Evolutionary conservation across 2,888 invertebrate species (phyloP).

Genomic region (Acleris literana): DNA sequence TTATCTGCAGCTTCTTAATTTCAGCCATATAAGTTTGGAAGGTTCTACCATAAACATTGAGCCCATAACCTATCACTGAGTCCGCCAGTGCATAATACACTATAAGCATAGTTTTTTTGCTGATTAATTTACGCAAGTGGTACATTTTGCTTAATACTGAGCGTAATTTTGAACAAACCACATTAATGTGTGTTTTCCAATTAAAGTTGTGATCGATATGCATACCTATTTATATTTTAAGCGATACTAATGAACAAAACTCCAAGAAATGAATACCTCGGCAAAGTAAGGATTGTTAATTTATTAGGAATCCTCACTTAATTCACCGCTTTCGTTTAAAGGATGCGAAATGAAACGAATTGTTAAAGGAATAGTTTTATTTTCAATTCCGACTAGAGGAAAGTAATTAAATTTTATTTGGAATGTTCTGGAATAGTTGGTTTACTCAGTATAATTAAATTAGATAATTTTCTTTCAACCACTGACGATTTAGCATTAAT

Average conservation of each 20-base stretch:
- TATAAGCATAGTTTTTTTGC: too few species aligned
- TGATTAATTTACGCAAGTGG: too few species aligned
- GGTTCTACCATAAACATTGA: too few species aligned
- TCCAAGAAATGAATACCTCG: conserved; percentile 16
- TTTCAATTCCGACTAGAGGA: conserved; percentile 50
- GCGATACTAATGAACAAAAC: conserved; percentile 10
- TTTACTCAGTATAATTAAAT: not conserved
- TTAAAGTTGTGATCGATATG: too few species aligned
- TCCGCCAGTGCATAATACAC: too few species aligned
- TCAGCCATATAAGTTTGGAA: too few species aligned
- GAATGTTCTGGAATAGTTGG: conserved; percentile 25
- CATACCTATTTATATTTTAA: too few species aligned
- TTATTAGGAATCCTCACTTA: conserved; percentile 28
- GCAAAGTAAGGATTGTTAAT: conserved; percentile 29
- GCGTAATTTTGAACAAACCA: too few species aligned
- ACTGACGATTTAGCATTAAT: not conserved
- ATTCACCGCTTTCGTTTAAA: conserved; percentile 22
- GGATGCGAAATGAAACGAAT: conserved; percentile 35
- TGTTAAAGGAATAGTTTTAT: conserved; percentile 41
- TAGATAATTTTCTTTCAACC: not conserved
- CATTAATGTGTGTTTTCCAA: too few species aligned
- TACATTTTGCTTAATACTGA: too few species aligned
- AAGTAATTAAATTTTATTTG: conserved; percentile 36
- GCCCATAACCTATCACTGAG: too few species aligned
- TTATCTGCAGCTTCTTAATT: too few species aligned